Evolutionary conservation across 2,888 invertebrate genomes (phyloP).

Genomic region (Herminia tarsipennalis): DNA sequence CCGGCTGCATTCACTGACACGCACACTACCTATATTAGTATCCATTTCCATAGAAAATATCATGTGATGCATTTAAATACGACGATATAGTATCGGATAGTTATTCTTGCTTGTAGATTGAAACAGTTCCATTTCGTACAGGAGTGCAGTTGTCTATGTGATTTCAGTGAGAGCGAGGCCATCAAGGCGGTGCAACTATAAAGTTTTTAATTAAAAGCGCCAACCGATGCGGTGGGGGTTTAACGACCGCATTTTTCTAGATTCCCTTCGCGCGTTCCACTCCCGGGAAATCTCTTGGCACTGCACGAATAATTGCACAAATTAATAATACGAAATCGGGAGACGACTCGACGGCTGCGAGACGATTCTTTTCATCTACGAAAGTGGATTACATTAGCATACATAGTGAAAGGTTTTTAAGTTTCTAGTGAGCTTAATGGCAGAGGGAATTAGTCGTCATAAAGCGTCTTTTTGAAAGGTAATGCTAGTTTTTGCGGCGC

Average conservation of each 20-base stretch:
- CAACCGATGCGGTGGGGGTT: conserved; percentile 59
- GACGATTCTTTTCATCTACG: conserved; percentile 56
- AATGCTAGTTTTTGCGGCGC: conserved; percentile 49
- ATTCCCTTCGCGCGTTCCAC: conserved; percentile 65
- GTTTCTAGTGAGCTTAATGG: conserved; percentile 47
- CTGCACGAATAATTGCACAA: conserved; percentile 73
- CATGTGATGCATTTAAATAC: conserved; percentile 23
- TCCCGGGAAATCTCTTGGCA: conserved; percentile 73
- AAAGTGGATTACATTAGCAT: conserved; percentile 64
- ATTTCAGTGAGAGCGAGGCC: conserved; percentile 50
- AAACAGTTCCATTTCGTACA: conserved; percentile 33
- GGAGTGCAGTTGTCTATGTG: conserved; percentile 43
- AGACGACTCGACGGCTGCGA: conserved; percentile 49
- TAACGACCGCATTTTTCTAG: conserved; percentile 80
- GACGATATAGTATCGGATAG: conserved; percentile 13
- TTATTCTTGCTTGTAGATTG: conserved; percentile 21
- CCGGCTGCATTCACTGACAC: conserved; percentile 40
- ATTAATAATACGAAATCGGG: conserved; percentile 76
- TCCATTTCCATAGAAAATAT: conserved; percentile 22
- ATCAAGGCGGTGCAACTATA: conserved; percentile 67
- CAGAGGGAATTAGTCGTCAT: conserved; percentile 45
- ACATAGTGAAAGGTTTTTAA: conserved; percentile 47
- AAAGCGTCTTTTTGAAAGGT: conserved; percentile 39
- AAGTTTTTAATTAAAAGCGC: conserved; percentile 81
- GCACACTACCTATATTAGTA: conserved; percentile 35